A percentile compares a stretch with the other conserved stretches of the same genome.
Conservation (phyloP, 2,888 invertebrate species). For the Acleris holmiana region DNA sequence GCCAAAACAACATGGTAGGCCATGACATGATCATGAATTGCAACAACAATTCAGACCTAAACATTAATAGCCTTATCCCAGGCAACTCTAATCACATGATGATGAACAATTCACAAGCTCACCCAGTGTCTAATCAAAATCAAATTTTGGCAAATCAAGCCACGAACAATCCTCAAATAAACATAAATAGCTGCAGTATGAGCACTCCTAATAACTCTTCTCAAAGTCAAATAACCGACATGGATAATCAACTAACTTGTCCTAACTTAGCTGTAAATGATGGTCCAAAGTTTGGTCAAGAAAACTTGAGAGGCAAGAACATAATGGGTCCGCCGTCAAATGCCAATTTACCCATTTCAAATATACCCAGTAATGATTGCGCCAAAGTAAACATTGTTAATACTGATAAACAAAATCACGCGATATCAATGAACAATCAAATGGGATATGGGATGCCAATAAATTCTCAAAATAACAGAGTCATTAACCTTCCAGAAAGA, state of each 20-base stretch:
- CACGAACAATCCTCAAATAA: constrained; percentile 67
- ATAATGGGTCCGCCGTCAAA: constrained; percentile 69
- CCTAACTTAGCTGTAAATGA: constrained; percentile 65
- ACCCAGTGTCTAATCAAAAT: constrained; percentile 64
- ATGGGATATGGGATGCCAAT: constrained; percentile 75
- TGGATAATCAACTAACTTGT: constrained; percentile 70
- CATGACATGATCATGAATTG: constrained; percentile 79
- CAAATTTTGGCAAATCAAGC: constrained; percentile 66
- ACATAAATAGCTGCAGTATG: constrained; percentile 75
- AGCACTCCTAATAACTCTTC: constrained; percentile 62
- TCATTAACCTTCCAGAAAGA: constrained; percentile 77
- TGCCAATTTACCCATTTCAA: constrained; percentile 61
- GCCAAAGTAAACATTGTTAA: constrained; percentile 70
- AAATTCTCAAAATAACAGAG: constrained; percentile 74
- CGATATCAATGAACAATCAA: constrained; percentile 75
- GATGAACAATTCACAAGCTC: constrained; percentile 70
- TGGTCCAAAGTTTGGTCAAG: constrained; percentile 69
- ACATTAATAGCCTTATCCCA: constrained; percentile 67
- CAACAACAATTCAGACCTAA: constrained; percentile 69
- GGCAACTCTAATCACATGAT: constrained; percentile 72
- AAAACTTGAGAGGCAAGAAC: constrained; percentile 72
- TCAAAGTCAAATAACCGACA: constrained; percentile 64
- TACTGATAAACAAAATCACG: constrained; percentile 73
- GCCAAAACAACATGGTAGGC: constrained; percentile 64
- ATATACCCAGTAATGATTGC: constrained; percentile 67